Evolutionary conservation across 2,797 vertebrate genomes (phyloP), one percentile per base, ranked within the genome.

Genomic region (Gobio occitaniae): DNA sequence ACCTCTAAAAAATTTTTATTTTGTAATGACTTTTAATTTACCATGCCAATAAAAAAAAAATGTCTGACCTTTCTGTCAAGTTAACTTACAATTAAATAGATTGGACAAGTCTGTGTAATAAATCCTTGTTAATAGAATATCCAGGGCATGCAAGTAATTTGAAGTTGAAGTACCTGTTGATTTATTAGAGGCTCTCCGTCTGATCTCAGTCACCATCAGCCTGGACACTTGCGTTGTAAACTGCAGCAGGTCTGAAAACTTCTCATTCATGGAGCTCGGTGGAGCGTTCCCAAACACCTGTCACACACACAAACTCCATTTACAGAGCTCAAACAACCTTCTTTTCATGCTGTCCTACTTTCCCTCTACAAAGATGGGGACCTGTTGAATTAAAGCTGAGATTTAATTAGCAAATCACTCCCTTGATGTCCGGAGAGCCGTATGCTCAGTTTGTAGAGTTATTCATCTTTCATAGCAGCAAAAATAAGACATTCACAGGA

Each of bases 201-300:
- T 95, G 94, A 99, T 99, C 94, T 99, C 98, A 0, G 98, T 99
- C 93, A 99, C 98, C 98, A 99, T 99, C 86, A 99, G 91, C 69
- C 98, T 95, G 69, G 98, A 99, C 76, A 99, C 98, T 94, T 99
- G 98, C 63, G 98, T 99, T 91, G 98, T 99, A 94, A 99, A 99
- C 94, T 99, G 98, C 87, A 99, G 96, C 91, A 99, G 96, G 93
- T 99, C 98, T 9, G 97, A 96, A 93, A 99, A 99, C 90, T 99
- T 99, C 92, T 99, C 98, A 41, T 93, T 98, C 98, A 99, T 99
- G 87, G 95, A 97, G 96, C 94, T 97, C 84, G 98, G 97, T 1
- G 97, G 97, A 91, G 97, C 97, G 44, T 97, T 98, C 88, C 97
- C 98, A 92, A 99, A 99, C 85, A 99, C 98, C 98, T 96, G 41